Base-by-base conservation (phyloP, 2,113 vertebrate species). In the Microtus oregoni region DNA sequence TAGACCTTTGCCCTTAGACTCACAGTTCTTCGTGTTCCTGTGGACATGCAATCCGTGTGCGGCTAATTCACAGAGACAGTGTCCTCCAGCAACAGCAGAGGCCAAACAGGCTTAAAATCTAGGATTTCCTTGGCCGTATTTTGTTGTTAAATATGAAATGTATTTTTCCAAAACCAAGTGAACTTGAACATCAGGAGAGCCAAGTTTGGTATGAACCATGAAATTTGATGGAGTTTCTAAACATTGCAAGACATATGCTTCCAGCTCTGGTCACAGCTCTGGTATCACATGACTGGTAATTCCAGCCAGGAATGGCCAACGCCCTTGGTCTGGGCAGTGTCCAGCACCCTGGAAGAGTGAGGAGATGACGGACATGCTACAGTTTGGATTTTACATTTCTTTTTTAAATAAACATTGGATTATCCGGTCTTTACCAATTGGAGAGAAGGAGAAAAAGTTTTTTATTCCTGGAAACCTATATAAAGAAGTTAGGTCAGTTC, bases 81-180 rank as follows among this genome's bases (percentile, higher is more conserved):
- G 26, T 86, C 94, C 79, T 91, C 22, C 3, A 94, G 91, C 89
- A 95, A 89, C 0, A 61, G 67, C 32, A 17, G 67, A 96, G 68
- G 65, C 91, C 79, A 94, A 87, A 32, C 79, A 88, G 55, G 15
- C 75, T 91, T 96, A 89, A 90, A 94, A 90, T 81, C 75, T 90
- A 93, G 58, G 50, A 61, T 94, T 89, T 86, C 41, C 65, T 77
- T 73, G 88, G 86, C 82, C 44, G 38, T 94, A 73, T 83, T 89
- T 97, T 94, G 5, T 90, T 95, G 77, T 96, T 95, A 91, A 97
- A 96, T 68, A 30, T 70, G 82, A 97, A 96, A 87, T 75, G 30
- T 96, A 86, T 95, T 97, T 97, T 97, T 94, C 89, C 87, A 96
- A 96, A 97, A 93, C 95, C 78, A 97, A 97, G 86, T 92, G 96